Evolutionary conservation across 2,113 vertebrate species (phyloP), one percentile per base, ranked within the genome.

Genomic region (Pterocles burchelli): DNA sequence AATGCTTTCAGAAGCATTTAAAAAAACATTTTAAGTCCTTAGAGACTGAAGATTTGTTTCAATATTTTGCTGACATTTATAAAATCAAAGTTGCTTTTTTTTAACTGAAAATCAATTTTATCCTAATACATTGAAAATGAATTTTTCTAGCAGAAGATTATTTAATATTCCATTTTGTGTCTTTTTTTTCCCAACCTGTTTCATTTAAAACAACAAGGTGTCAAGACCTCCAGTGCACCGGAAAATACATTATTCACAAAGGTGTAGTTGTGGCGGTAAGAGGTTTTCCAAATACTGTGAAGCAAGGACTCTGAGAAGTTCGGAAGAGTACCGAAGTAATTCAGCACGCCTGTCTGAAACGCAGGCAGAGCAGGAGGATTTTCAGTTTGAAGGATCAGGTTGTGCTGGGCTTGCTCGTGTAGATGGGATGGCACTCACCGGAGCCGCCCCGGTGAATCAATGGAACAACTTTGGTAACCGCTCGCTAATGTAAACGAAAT

Each of bases 301-400:
- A 73, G 63, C 20, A 52, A 83, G 71, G 43, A 52, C 72, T 74
- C 22, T 7, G 19, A 65, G 78, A 79, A 57, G 41, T 7, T 85
- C 3, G 3, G 71, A 46, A 78, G 68, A 85, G 55, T 1, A 1
- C 15, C 74, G 78, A 89, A 96, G 89, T 91, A 83, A 90, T 96
- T 97, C 96, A 93, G 55, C 13, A 4, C 10, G n/a, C 70, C 59
- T 94, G 76, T 46, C 83, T 33, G 24, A 96, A 97, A 62, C 0
- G 18, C 90, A 91, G 58, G 71, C 83, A 43, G n/a, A 84, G 88
- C 93, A 87, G 93, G 94, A 96, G 17, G 83, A 91, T 94, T 97
- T 87, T 93, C 82, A 77, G 83, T 94, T 85, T 94, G 94, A 29
- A 71, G 62, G 86, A 77, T 95, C 89, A 45, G 79, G 68, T 93